Evolutionary conservation across 2,797 vertebrate genomes (phyloP), one percentile per base, ranked within the genome.

Genomic region (Anas georgica): DNA sequence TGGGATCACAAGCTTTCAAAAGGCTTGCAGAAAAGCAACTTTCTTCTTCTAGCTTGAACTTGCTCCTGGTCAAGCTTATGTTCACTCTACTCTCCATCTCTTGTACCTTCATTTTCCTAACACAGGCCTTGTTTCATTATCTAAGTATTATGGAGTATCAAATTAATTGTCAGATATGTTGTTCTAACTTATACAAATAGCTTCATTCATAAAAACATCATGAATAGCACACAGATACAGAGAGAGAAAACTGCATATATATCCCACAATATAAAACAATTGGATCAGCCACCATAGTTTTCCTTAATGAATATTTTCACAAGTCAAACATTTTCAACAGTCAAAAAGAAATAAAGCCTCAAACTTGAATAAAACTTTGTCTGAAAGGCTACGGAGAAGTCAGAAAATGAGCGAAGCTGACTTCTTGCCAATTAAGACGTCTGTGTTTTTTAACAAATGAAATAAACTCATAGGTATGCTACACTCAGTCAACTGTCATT

Each of bases 321-420:
- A 35, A 88, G 83, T 95, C 68, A 83, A 85, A 16, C 4, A n/a
- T 79, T 93, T 92, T 83, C 69, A 85, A 86, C 23, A 75, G 7
- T 6, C 43, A 70, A 73, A 81, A 86, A 88, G 39, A 90, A 13
- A 84, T 31, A 67, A 83, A 95, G 20, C 6, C 31, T 88, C 37
- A 43, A 79, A 31, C 33, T 41, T 75, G 45, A 75, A 35, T 21
- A 78, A 91, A 95, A 89, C n/a, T 81, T 91, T 60, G 35, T 69
- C 54, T 78, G 37, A 88, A 91, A 93, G 35, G 48, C 28, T 73
- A 50, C n/a, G 67, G 79, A 83, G 52, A 88, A 81, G 31, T 48
- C 35, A 77, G 31, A 64, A 80, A 68, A 77, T 1, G 11, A 83
- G 29, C 56, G 17, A 50, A 89, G 33, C 37, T 68, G 31, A 78